Evolutionary conservation across 2,113 vertebrate genomes (phyloP).

Genomic region (Amphiprion ocellaris): DNA sequence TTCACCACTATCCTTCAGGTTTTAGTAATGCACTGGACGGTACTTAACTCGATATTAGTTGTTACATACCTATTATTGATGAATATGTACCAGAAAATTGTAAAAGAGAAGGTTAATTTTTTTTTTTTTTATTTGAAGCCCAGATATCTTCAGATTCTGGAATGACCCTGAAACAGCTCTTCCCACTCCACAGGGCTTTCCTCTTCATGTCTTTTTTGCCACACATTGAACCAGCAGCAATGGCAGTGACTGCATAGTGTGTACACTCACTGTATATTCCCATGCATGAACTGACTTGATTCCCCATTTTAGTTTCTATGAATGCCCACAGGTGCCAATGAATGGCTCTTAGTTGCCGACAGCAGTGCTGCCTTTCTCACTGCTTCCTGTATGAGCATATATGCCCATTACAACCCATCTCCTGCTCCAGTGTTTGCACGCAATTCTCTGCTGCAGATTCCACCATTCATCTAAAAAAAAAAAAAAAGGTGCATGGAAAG

Average conservation of each 20-base stretch:
- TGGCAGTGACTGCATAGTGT: background rate
- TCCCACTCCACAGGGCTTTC: too few species aligned
- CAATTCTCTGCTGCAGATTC: slow-evolving; percentile 4
- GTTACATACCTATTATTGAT: too few species aligned
- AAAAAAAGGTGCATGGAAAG: slow-evolving; percentile 7
- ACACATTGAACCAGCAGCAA: too few species aligned
- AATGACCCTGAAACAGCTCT: too few species aligned
- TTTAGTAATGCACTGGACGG: too few species aligned
- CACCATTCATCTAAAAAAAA: slow-evolving; percentile 29
- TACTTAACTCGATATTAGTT: too few species aligned
- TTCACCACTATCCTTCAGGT: too few species aligned
- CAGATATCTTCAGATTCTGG: too few species aligned
- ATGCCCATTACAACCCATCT: slow-evolving; percentile 46
- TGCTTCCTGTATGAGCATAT: background rate
- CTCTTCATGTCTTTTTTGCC: too few species aligned
- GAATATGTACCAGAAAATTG: too few species aligned
- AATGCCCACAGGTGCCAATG: slow-evolving; percentile 61
- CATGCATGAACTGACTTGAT: slow-evolving; percentile 20
- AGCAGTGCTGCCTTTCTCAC: slow-evolving; percentile 8
- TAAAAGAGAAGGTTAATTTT: too few species aligned
- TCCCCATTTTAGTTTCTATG: background rate
- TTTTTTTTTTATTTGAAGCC: too few species aligned
- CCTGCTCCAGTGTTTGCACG: slow-evolving; percentile 13
- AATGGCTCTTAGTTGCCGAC: slow-evolving; percentile 35
- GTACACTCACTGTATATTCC: background rate